These are phyloP conservation scores for Typhlichthys eigenmanni DNA, from an alignment of 2,797 vertebrate species.

Conservation along the genomic window DNA sequence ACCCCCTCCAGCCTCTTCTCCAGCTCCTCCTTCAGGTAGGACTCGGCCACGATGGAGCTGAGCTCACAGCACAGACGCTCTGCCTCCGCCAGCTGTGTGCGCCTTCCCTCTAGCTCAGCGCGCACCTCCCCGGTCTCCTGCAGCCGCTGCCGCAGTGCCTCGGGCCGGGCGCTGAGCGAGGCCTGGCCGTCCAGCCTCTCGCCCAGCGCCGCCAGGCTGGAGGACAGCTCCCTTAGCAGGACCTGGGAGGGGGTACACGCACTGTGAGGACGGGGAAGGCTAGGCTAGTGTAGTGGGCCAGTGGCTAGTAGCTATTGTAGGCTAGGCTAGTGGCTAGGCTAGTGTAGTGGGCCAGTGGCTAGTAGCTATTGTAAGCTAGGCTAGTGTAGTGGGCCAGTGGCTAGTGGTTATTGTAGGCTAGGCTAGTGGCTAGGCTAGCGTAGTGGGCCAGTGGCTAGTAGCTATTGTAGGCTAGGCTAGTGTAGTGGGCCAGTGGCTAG, in stretches of 20 bases:
- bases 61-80: constrained; percentile 87
- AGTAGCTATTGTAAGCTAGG: neutral
- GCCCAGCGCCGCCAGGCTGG: constrained; percentile 82
- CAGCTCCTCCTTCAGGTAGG: constrained; percentile 95
- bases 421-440: too few relatives aligned
- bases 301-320: neutral
- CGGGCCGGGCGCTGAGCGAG: constrained; percentile 89
- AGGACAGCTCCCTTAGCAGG: constrained; percentile 84
- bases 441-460: too few relatives aligned
- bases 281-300: neutral
- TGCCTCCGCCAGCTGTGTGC: constrained; percentile 82
- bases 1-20: constrained; percentile 90
- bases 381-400: too few relatives aligned
- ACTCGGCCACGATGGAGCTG: constrained; percentile 89
- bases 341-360: neutral
- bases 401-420: too few relatives aligned
- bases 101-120: constrained; percentile 87
- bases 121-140: constrained; percentile 95
- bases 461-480: too few relatives aligned
- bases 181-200: constrained; percentile 86
- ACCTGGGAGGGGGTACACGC: constrained; percentile 45
- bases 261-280: neutral
- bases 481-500: too few relatives aligned
- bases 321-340: too few relatives aligned
- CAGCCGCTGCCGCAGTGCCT: constrained; percentile 88